Conservation (phyloP, 2,113 vertebrate species). For the Nibea coibor region DNA sequence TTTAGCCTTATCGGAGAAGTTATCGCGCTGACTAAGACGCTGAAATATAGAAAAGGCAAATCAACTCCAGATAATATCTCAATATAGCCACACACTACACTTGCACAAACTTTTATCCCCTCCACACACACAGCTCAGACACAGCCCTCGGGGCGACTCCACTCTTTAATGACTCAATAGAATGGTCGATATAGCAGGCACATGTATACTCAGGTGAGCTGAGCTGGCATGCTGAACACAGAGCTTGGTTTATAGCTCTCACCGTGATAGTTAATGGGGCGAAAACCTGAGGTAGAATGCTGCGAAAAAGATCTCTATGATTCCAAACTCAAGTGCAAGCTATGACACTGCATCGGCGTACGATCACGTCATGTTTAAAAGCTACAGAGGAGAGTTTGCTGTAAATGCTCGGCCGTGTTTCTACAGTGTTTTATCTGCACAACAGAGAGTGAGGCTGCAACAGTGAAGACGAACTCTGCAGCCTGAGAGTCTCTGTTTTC, state of each 20-base stretch:
- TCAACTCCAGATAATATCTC: constrained; percentile 65
- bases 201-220: constrained; percentile 73
- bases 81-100: constrained; percentile 45
- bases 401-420: not conserved
- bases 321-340: constrained; percentile 26
- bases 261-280: constrained; percentile 61
- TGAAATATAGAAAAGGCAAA: constrained; percentile 60
- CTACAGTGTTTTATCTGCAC: not conserved
- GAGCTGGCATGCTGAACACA: constrained; percentile 62
- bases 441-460: not conserved
- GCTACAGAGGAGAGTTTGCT: not conserved
- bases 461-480: not conserved
- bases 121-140: constrained; percentile 9
- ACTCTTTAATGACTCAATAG: constrained; percentile 72
- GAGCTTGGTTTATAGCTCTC: constrained; percentile 56
- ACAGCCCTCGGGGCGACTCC: constrained; percentile 44
- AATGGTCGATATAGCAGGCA: constrained; percentile 71
- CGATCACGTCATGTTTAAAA: not conserved
- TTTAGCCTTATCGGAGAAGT: constrained; percentile 64
- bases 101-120: constrained; percentile 59
- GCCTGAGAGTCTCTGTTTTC: constrained; percentile 4
- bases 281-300: constrained; percentile 51
- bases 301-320: constrained; percentile 15
- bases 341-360: constrained; percentile 15
- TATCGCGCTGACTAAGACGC: constrained; percentile 65